Base-by-base conservation (phyloP, 2,113 vertebrate species). In the Opisthocomus hoazin region DNA sequence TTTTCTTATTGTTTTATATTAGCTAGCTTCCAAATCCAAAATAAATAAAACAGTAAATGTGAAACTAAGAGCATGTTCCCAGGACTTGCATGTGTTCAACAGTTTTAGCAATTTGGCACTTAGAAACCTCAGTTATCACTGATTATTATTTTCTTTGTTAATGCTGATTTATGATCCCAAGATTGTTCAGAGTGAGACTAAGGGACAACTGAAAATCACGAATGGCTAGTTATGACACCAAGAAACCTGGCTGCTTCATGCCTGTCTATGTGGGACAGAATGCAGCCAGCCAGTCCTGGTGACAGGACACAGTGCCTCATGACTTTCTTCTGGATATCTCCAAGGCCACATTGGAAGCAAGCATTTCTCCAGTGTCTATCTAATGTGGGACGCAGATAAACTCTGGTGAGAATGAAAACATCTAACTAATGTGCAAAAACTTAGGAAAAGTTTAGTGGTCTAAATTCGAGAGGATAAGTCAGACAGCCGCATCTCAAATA, bases 1-100 rank as follows among this genome's bases (percentile, higher is more conserved):
- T 91, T 95, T 95, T 87, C 81, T 94, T 93, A 74, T 94, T 95
- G 77, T 92, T 97, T 84, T 97, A 50, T 85, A 86, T 90, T 86
- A 96, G 64, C 54, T 91, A 39, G 65, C 65, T 94, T 87, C 89
- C 93, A 90, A 92, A 75, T 97, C 91, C 94, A 97, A 96, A 87
- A 91, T 46, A 97, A 97, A 97, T 94, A 96, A 93, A 96, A 90
- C 87, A 95, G 96, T 90, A 96, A 96, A 88, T 64, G 81, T 82
- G 80, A 95, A 93, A 84, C 64, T 89, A 82, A 80, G 93, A 96
- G 75, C 75, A 71, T 12, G 68, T 97, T 96, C 91, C 96, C 88
- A 88, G 76, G 82, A 78, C 87, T 60, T 36, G 64, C 84, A 85
- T 43, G 76, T 88, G 83, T 92, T 93, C 64, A 7, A 82, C 23